phyloP scores from a whole-genome alignment of 2,797 vertebrate species.

The Australoheros facetus region DNA sequence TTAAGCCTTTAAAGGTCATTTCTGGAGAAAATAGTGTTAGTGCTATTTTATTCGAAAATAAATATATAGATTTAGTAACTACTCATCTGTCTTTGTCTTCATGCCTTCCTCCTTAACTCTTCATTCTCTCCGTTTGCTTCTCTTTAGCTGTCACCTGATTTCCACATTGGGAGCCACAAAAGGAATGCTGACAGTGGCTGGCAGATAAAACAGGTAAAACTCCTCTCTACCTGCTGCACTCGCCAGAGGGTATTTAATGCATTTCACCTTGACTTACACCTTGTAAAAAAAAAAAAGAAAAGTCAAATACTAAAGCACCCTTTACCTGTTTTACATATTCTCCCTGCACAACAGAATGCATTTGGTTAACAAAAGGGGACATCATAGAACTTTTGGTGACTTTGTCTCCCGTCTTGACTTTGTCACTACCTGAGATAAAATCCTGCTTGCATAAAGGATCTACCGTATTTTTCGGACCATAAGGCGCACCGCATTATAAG shows the following conservation, averaged over 20 bases:
- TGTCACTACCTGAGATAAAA: background rate
- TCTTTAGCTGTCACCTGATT: conserved; percentile 73
- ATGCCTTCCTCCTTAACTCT: background rate
- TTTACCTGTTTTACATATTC: conserved; percentile 23
- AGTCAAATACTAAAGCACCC: background rate
- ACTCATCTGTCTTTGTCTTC: conserved; percentile 14
- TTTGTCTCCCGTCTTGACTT: background rate
- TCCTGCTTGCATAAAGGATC: background rate
- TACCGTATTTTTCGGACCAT: too few relatives aligned
- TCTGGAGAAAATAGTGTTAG: background rate
- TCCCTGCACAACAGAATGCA: background rate
- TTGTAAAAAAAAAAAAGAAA: background rate
- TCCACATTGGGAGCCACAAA: conserved; percentile 66
- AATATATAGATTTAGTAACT: background rate
- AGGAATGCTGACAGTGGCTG: conserved; percentile 62
- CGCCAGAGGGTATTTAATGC: conserved; percentile 1
- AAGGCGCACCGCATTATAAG: too few relatives aligned
- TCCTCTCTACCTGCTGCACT: conserved; percentile 14
- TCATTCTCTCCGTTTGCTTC: background rate
- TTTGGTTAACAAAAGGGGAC: conserved; percentile 25
- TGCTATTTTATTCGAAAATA: background rate
- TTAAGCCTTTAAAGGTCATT: background rate
- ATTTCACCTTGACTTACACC: conserved; percentile 36
- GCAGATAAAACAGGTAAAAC: conserved; percentile 77
- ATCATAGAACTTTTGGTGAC: background rate